These are phyloP conservation scores for Drosophila hydei DNA, from an alignment of 1,140 invertebrate genomes.

Conservation along the genomic window DNA sequence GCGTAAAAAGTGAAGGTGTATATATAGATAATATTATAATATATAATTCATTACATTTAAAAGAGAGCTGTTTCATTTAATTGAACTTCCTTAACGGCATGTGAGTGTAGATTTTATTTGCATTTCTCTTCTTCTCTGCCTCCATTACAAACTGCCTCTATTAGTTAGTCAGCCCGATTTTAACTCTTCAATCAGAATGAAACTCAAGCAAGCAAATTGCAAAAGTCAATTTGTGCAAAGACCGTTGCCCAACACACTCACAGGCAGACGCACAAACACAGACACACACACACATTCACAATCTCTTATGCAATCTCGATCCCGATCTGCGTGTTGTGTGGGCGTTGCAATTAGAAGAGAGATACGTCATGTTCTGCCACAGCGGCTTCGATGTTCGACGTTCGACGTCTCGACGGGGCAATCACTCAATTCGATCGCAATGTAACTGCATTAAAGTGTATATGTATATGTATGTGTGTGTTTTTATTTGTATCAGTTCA, in stretches of 20 bases:
- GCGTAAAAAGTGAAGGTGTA: neutral
- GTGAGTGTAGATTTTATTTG: neutral
- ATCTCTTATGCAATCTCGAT: conserved; percentile 67
- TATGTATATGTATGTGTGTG: neutral
- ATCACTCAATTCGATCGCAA: conserved; percentile 67
- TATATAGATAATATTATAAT: neutral
- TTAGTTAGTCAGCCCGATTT: neutral
- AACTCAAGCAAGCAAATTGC: conserved; percentile 65
- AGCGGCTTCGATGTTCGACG: conserved; percentile 5
- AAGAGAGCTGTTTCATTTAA: too few relatives aligned
- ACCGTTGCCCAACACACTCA: conserved; percentile 24
- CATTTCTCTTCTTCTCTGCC: neutral
- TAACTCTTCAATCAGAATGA: conserved; percentile 19
- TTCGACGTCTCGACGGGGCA: conserved; percentile 62
- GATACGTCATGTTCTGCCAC: conserved; percentile 65
- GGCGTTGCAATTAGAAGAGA: conserved; percentile 78
- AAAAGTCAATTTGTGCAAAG: conserved; percentile 61
- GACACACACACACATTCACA: conserved; percentile 43
- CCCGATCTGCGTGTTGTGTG: conserved; percentile 60
- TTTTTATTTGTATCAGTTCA: conserved; percentile 26
- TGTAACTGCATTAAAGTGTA: neutral
- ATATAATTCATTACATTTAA: too few relatives aligned
- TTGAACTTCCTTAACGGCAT: neutral
- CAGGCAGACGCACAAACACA: conserved; percentile 19
- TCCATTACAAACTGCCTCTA: conserved; percentile 3